These are phyloP conservation scores for Iselma pallidipennis DNA, from an alignment of 2,888 invertebrate genomes.

Conservation along the genomic window DNA sequence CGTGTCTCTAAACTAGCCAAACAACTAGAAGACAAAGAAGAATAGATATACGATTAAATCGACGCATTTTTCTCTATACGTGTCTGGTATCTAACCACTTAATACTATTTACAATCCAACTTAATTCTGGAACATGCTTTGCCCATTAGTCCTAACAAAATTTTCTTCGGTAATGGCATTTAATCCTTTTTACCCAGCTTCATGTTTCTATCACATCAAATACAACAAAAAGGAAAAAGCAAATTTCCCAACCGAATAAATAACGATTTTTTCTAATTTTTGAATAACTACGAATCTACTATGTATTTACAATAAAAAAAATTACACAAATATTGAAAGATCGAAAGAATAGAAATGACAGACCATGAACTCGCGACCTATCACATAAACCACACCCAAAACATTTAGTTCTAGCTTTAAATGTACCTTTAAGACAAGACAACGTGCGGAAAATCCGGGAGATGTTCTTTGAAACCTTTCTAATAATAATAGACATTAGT, in stretches of 20 bases:
- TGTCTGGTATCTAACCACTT: background rate
- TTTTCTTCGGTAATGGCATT: slow-evolving; percentile 12
- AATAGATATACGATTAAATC: no score
- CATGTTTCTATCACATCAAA: background rate
- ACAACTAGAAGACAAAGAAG: no score
- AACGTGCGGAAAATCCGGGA: background rate
- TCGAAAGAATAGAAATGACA: slow-evolving; percentile 10
- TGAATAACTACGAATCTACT: slow-evolving; percentile 4
- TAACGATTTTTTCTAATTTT: slow-evolving; percentile 2
- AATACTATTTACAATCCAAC: slow-evolving; percentile 10
- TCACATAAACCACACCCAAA: slow-evolving; percentile 17
- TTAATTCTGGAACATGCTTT: slow-evolving; percentile 20
- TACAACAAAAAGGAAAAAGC: background rate
- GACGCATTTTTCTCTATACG: no score
- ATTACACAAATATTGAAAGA: slow-evolving; percentile 3
- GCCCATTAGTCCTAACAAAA: slow-evolving; percentile 14
- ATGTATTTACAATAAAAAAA: slow-evolving; percentile 4
- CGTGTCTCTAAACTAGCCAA: background rate
- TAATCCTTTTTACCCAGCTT: slow-evolving; percentile 8
- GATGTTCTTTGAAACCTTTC: background rate
- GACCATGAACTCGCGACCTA: slow-evolving; percentile 24
- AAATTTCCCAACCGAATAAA: background rate
- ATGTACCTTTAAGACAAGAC: background rate
- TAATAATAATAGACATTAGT: background rate
- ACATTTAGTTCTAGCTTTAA: background rate